Evolutionary conservation across 1,140 invertebrate genomes (phyloP), one percentile per base, ranked within the genome.

Genomic region (Neoseiulus cucumeris): DNA sequence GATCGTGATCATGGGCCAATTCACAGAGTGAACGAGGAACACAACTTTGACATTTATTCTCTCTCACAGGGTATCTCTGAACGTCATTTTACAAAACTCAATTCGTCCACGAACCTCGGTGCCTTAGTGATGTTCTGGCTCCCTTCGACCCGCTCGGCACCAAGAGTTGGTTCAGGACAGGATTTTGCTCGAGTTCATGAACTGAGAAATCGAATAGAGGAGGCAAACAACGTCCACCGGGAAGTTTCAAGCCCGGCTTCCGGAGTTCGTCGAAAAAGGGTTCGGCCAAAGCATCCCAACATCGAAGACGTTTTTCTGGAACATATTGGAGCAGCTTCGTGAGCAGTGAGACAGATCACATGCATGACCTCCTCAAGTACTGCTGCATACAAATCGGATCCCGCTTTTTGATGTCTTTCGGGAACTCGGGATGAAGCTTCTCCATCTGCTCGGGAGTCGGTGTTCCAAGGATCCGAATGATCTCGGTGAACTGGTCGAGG

Each of bases 391-490:
- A 59, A 14, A 59, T 59, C 17, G 51, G 51, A 6, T 59, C 51
- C 6, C 51, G 51, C 33, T 59, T 59, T 20, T 59, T 59, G 12
- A 59, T 25, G 25, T 29, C 33, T 25, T 59, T 59, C 1, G 51
- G 51, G 33, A 59, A 59, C 4, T 33, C 33, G 6, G 51, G 51
- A 59, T 59, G 51, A n/a, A 59, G 51, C 33, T 59, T 59, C 14
- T 59, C 51, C 51, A 98, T 98, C 80, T 98, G 92, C 78, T 98
- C 93, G 72, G 91, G 83, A 68, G 92, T 96, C 18, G 94, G 94
- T 69, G 95, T 98, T 65, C 94, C 94, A 70, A 98, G 82, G 65
- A 98, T 92, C 81, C 98, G 98, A 75, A 98, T 98, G 73, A 98
- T 98, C 79, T 98, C 94, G 65, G 98, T 93, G 69, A 98, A 80